phyloP scores from a whole-genome alignment of 2,797 vertebrate genomes.

The Rhabdomys pumilio region DNA sequence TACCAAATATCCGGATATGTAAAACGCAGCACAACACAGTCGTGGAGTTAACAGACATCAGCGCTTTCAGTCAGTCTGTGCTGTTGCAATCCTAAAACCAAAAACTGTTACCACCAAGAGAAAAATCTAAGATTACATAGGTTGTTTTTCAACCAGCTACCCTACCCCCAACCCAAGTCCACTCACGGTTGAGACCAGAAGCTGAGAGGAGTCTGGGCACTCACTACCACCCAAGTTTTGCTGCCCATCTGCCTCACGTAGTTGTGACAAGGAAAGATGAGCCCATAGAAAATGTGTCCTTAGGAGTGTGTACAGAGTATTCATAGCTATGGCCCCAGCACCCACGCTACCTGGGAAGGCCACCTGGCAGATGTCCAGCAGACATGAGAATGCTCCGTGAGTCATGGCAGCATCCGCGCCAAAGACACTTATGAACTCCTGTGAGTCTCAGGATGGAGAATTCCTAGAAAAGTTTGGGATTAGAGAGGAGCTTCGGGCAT shows the following conservation, averaged over 20 bases:
- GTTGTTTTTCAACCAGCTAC: not conserved
- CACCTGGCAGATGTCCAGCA: not conserved
- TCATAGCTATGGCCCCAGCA: not conserved
- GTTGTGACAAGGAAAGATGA: not conserved
- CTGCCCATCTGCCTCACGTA: not conserved
- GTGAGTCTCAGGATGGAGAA: not conserved
- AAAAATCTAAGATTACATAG: not conserved
- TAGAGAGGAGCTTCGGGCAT: not conserved
- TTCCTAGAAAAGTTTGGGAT: not conserved
- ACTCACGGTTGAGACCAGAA: not conserved
- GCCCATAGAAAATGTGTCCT: rapidly evolving
- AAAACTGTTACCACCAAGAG: not conserved
- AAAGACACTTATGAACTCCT: not conserved
- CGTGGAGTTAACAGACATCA: too few species aligned
- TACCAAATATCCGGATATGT: not conserved
- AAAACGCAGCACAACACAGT: not conserved
- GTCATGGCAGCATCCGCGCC: not conserved
- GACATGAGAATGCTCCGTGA: not conserved
- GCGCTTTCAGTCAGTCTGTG: not conserved
- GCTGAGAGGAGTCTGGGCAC: not conserved
- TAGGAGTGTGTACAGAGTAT: not conserved
- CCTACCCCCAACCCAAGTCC: not conserved
- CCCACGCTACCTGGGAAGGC: not conserved
- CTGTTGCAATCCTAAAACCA: not conserved
- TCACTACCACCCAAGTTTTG: not conserved